Conservation (phyloP, 2,888 invertebrate genomes). For the Hololepta plana region DNA sequence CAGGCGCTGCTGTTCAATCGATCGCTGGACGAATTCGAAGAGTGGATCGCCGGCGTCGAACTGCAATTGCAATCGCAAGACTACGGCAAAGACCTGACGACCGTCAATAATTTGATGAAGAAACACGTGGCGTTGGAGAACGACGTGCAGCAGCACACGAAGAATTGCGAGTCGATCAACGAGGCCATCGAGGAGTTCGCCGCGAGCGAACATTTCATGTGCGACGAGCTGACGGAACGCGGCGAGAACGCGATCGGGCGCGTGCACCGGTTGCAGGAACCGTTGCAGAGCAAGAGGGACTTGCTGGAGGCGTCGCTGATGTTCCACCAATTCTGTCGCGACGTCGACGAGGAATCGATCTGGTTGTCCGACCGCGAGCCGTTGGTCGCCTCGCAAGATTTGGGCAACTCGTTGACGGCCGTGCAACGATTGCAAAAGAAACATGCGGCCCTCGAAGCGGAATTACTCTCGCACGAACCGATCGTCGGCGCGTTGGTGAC, state of each 20-base stretch:
- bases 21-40: slow-evolving; percentile 79
- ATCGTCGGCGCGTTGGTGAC: slow-evolving; percentile 54
- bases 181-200: slow-evolving; percentile 65
- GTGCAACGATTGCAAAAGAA: slow-evolving; percentile 58
- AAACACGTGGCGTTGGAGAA: slow-evolving; percentile 70
- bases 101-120: slow-evolving; percentile 67
- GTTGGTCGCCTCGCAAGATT: slow-evolving; percentile 49
- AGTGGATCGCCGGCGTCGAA: slow-evolving; percentile 85
- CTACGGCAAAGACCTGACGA: slow-evolving; percentile 74
- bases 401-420: slow-evolving; percentile 20
- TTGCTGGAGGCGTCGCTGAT: slow-evolving; percentile 80
- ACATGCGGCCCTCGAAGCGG: slow-evolving; percentile 80
- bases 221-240: slow-evolving; percentile 62
- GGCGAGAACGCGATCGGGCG: slow-evolving; percentile 47
- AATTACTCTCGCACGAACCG: slow-evolving; percentile 73
- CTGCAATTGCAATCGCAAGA: slow-evolving; percentile 55
- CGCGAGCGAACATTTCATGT: slow-evolving; percentile 73
- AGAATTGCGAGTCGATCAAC: slow-evolving; percentile 61
- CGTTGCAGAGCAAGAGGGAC: slow-evolving; percentile 77
- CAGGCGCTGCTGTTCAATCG: slow-evolving; percentile 78
- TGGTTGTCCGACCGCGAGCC: slow-evolving; percentile 74
- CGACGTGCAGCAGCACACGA: slow-evolving; percentile 67
- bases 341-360: slow-evolving; percentile 80
- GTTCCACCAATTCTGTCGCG: slow-evolving; percentile 77
- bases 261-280: slow-evolving; percentile 52